Base-by-base conservation (phyloP, 1,140 invertebrate species). In the Sinonovacula constricta region DNA sequence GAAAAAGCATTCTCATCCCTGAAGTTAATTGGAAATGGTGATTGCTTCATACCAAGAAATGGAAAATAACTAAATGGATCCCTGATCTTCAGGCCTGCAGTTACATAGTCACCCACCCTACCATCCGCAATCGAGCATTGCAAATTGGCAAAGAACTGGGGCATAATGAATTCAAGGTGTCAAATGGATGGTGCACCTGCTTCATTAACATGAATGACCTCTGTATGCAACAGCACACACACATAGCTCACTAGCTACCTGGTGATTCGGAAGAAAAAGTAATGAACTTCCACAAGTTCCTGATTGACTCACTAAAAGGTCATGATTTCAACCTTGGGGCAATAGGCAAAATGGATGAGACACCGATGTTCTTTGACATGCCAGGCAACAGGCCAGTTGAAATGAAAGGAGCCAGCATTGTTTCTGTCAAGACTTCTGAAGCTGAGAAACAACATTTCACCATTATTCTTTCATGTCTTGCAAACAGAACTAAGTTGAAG, bases 401-500 rank as follows among this genome's bases (percentile, higher is more conserved):
- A 45, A 45, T 45, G 39, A 45, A 45, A 45, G 39, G 7, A 45
- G 39, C 39, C n/a, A 45, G 7, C 39, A 45, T 18, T 18, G 39
- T 45, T 10, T 18, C 18, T 18, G 39, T 45, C 7, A 10, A 45
- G 7, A 45, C n/a, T n/a, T n/a, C n/a, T n/a, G n/a, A n/a, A n/a
- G n/a, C n/a, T n/a, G n/a, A n/a, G n/a, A n/a, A n/a, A n/a, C n/a
- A n/a, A n/a, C n/a, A n/a, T n/a, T n/a, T n/a, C n/a, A n/a, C n/a
- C n/a, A n/a, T n/a, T n/a, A n/a, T 7, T 53, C 26, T 53, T 18
- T 57, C 78, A 14, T 80, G 71, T 18, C 63, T 80, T 18, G 81
- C 74, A 22, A 80, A 83, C 57, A 83, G 86, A 15, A 81, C 75
- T 18, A 88, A 87, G 66, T 53, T 86, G 18, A 86, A 83, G 39